Conservation (phyloP, 2,888 invertebrate genomes). For the Calliphora vomitoria region DNA sequence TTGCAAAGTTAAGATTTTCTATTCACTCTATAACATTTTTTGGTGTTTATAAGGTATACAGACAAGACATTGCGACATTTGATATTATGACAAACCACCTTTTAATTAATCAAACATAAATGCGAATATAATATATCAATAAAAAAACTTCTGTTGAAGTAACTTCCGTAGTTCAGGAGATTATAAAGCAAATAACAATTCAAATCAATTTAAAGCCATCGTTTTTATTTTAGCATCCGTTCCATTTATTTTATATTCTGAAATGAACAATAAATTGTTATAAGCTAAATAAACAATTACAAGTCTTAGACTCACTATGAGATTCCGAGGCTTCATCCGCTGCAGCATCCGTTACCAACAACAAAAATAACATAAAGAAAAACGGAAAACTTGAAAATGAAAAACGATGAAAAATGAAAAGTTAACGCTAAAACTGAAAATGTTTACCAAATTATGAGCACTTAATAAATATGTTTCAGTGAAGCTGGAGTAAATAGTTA, state of each 20-base stretch:
- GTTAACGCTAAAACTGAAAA: slow-evolving; percentile 41
- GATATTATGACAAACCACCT: no score
- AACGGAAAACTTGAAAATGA: slow-evolving; percentile 4
- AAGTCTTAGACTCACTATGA: slow-evolving; percentile 29
- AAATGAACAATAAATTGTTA: slow-evolving; percentile 52
- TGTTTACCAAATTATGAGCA: slow-evolving; percentile 59
- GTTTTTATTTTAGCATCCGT: neutral
- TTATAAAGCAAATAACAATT: neutral
- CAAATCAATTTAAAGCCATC: neutral
- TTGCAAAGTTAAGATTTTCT: no score
- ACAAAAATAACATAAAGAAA: neutral
- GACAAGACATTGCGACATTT: no score
- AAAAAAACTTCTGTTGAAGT: neutral
- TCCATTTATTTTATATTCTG: neutral
- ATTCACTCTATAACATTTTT: no score
- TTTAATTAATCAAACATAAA: no score
- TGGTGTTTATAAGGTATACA: no score
- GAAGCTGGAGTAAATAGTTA: neutral
- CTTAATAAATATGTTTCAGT: slow-evolving; percentile 45
- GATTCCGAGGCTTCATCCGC: slow-evolving; percentile 25
- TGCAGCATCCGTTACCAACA: slow-evolving; percentile 35
- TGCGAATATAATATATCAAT: no score
- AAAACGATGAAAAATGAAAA: slow-evolving; percentile 11
- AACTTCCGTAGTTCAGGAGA: neutral
- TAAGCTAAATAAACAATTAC: slow-evolving; percentile 51